Percentiles rank a stretch among this genome's conserved stretches.
Evolutionary conservation across 2,113 vertebrate genomes (phyloP).

Genomic region (Cavia aperea): DNA sequence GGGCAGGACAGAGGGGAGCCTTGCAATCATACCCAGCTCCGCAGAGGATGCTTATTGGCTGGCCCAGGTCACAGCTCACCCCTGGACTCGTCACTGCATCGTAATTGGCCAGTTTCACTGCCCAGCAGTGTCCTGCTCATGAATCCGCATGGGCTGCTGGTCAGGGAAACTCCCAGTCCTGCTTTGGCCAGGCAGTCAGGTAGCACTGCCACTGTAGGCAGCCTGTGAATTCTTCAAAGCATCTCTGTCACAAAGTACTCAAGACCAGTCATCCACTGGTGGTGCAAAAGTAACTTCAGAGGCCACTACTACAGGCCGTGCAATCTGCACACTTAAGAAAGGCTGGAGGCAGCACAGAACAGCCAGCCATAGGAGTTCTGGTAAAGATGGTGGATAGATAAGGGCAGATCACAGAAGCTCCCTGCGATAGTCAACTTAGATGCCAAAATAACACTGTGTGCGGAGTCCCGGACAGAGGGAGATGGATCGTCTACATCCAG

Average conservation of each 20-base stretch:
- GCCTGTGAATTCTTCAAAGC: neutral
- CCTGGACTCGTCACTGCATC: neutral
- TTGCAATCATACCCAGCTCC: fast-evolving
- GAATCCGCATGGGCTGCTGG: neutral
- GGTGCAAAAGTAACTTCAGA: neutral
- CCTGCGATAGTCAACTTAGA: too few species aligned
- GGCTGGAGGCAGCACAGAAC: neutral
- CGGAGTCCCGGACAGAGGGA: too few species aligned
- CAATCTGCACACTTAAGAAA: too few species aligned
- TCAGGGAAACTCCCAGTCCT: neutral
- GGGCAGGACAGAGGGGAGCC: neutral
- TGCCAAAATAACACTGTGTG: too few species aligned
- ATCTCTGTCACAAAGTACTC: neutral
- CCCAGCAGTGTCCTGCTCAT: fast-evolving
- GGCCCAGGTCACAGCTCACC: neutral
- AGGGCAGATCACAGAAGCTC: too few species aligned
- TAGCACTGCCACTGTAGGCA: fast-evolving
- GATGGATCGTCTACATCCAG: too few species aligned
- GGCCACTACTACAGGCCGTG: fast-evolving
- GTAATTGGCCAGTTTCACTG: neutral
- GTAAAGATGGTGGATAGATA: too few species aligned
- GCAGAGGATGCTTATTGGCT: neutral
- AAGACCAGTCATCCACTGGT: fast-evolving
- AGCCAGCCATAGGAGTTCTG: neutral
- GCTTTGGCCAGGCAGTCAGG: neutral